phyloP scores from a whole-genome alignment of 2,113 vertebrate genomes.

The Thymallus thymallus region DNA sequence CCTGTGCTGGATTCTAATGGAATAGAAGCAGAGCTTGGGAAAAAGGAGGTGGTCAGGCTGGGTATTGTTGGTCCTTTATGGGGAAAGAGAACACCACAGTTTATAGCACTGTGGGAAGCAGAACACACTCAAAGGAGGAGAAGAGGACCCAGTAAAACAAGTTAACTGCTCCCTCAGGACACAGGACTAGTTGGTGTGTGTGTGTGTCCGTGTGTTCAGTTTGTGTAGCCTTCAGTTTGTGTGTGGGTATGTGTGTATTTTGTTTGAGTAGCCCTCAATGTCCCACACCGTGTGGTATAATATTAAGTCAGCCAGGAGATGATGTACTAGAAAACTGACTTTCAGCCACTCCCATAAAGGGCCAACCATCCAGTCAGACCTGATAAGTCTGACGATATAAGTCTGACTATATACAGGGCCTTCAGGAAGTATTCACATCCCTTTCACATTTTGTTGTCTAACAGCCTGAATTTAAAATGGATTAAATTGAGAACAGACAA shows the following conservation, averaged over 20 bases:
- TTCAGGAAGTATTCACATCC: too few species aligned
- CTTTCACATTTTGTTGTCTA: too few species aligned
- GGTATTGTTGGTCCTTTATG: constrained; percentile 22
- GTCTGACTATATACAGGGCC: too few species aligned
- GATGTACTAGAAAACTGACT: not conserved
- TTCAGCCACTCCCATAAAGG: not conserved
- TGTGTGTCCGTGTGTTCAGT: too few species aligned
- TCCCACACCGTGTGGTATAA: too few species aligned
- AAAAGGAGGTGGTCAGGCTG: constrained; percentile 32
- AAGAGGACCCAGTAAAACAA: constrained; percentile 22
- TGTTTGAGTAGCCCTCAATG: not conserved
- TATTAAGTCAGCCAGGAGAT: not conserved
- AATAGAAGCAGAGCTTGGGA: constrained; percentile 34
- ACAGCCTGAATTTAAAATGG: too few species aligned
- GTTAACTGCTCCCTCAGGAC: not conserved
- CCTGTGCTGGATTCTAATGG: too few species aligned
- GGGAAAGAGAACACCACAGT: constrained; percentile 9
- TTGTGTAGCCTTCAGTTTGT: not conserved
- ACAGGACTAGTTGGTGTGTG: not conserved
- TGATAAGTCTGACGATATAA: too few species aligned
- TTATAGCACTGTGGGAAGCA: constrained; percentile 38
- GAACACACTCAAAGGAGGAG: constrained; percentile 37
- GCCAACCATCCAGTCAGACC: too few species aligned
- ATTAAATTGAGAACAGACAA: too few species aligned
- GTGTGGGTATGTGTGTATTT: not conserved